Evolutionary conservation across 37 sponge, comb jelly and placozoan species (phyloP), one percentile per base, ranked within the genome.

Genomic region (Aplysina aerophoba): DNA sequence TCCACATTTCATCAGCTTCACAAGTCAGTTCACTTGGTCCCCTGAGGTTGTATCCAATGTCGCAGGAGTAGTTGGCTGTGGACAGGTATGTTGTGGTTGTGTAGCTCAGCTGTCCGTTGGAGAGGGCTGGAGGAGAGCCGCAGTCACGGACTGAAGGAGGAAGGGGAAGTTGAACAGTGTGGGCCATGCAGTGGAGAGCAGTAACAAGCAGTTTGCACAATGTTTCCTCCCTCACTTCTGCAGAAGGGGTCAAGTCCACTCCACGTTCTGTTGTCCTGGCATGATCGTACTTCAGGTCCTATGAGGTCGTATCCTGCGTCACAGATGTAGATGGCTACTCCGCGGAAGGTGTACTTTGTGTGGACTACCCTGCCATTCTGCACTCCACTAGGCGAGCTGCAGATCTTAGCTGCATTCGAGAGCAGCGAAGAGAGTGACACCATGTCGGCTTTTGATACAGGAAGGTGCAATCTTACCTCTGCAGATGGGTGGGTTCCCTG

Each of bases 31-130:
- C 27, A 34, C 30, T 35, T 11, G 71, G 34, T 31, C 71, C 71
- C 27, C 17, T 35, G 35, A 69, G 71, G 13, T 35, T 75, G 25
- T 75, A 75, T 53, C 78, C 78, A 75, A 16, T 24, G 20, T 75
- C 50, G 39, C 78, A 75, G 5, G 78, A 53, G 78, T 75, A 75
- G 21, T 8, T 75, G 50, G 78, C 78, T n/a, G 25, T 24, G n/a
- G 78, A 75, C 78, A 19, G 53, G 54, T 75, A 75, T 75, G 78
- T 75, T 13, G 22, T 75, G 2, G 25, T 54, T 36, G 25, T 75
- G 53, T 19, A 53, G 0, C 0, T 15, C 21, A 8, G 25, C 37
- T n/a, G 13, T 40, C 78, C 78, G 41, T 75, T 75, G 44, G 53
- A 15, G 25, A 75, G 6, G n/a, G 11, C 40, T 53, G 78, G 54